Percentiles rank a stretch among this genome's conserved stretches.
phyloP scores from a whole-genome alignment of 2,888 invertebrate genomes.

The Sesamia inferens region DNA sequence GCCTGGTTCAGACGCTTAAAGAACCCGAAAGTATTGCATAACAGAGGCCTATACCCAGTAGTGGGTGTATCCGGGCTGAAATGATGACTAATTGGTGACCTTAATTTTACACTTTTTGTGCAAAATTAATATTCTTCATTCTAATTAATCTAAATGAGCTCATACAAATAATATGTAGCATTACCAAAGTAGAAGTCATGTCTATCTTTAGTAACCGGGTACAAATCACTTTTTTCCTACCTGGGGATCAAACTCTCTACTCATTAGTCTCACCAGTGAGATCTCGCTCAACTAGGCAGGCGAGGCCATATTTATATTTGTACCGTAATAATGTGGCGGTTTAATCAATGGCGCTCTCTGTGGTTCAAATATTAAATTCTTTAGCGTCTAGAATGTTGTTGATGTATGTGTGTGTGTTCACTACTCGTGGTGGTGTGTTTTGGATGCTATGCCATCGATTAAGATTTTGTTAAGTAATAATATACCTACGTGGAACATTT shows the following conservation, averaged over 20 bases:
- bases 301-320: conserved; percentile 41
- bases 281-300: background rate
- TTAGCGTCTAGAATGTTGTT: conserved; percentile 7
- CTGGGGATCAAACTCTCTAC: background rate
- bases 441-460: background rate
- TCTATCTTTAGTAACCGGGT: background rate
- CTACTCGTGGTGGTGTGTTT: background rate
- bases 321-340: conserved; percentile 34
- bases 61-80: background rate
- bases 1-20: no score
- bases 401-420: background rate
- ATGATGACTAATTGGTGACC: background rate
- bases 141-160: background rate
- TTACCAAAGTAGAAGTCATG: background rate
- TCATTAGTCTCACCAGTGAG: no score
- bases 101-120: background rate
- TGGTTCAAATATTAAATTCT: conserved; percentile 43
- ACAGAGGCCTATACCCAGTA: background rate
- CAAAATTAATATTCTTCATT: background rate
- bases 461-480: no score
- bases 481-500: no score
- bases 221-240: background rate
- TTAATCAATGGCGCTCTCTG: conserved; percentile 29
- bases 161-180: no score
- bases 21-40: background rate